Conservation (phyloP, 2,888 invertebrate species). For the Pseudococcus jackbeardsleyi region DNA sequence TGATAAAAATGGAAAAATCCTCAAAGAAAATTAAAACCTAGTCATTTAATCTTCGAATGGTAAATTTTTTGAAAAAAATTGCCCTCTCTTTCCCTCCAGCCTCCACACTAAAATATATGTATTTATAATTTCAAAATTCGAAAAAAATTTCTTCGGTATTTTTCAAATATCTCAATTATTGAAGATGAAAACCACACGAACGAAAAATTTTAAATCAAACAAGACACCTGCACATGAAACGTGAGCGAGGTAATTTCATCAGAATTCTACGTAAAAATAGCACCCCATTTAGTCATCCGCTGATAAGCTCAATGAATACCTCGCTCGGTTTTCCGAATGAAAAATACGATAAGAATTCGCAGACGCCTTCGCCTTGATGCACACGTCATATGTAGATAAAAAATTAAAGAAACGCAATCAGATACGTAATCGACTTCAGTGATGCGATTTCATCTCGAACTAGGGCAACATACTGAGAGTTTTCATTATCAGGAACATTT, state of each 20-base stretch:
- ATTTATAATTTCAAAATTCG: neutral
- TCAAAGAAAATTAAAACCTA: no score
- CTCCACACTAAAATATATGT: neutral
- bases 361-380: neutral
- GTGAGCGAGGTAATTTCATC: neutral
- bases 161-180: neutral
- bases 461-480: neutral
- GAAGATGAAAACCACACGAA: neutral
- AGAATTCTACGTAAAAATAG: slow-evolving; percentile 15
- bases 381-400: neutral
- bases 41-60: no score
- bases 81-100: neutral
- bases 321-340: neutral
- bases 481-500: neutral
- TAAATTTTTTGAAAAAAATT: no score
- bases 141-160: no score
- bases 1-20: no score
- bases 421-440: neutral
- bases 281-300: neutral
- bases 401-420: neutral
- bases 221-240: neutral
- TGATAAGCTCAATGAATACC: neutral
- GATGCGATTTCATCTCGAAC: neutral
- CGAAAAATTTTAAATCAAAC: neutral
- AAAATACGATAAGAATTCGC: neutral